phyloP scores from a whole-genome alignment of 2,888 invertebrate species.

The Xanthorhoe designata region DNA sequence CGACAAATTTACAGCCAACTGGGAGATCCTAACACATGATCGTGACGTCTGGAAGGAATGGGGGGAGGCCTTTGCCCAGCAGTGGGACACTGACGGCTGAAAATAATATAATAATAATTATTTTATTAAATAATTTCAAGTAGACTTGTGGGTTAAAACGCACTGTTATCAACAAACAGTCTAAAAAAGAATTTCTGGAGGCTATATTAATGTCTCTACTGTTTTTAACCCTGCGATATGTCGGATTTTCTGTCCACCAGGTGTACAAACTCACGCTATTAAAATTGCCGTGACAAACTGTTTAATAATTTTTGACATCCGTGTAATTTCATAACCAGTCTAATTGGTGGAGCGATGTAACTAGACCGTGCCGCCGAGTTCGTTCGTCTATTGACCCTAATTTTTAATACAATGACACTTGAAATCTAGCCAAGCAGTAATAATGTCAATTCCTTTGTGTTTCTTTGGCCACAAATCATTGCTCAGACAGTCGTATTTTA shows the following conservation, averaged over 20 bases:
- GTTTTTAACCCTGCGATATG: not conserved
- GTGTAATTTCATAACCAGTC: conserved; percentile 37
- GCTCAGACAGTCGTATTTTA: conserved; percentile 13
- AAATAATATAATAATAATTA: too few relatives aligned
- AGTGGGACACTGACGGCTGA: too few relatives aligned
- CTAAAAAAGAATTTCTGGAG: not conserved
- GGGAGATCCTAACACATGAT: too few relatives aligned
- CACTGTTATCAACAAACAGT: too few relatives aligned
- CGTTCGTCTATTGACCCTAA: conserved; percentile 31
- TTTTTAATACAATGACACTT: conserved; percentile 28
- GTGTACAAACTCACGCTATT: conserved; percentile 14
- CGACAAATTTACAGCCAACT: too few relatives aligned
- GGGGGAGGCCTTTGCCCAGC: too few relatives aligned
- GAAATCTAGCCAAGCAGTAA: conserved; percentile 32
- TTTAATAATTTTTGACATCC: conserved; percentile 36
- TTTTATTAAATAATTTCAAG: too few relatives aligned
- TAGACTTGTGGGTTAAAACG: too few relatives aligned
- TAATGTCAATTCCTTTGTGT: conserved; percentile 23
- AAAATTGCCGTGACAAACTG: conserved; percentile 25
- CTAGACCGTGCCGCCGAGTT: conserved; percentile 23
- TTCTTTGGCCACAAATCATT: conserved; percentile 14
- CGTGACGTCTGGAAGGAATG: too few relatives aligned
- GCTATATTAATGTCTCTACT: not conserved
- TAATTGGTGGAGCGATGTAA: conserved; percentile 33
- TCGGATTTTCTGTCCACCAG: not conserved